Base-by-base conservation (phyloP, 35 echinoderm and acorn worm genomes). In the Apostichopus californicus region DNA sequence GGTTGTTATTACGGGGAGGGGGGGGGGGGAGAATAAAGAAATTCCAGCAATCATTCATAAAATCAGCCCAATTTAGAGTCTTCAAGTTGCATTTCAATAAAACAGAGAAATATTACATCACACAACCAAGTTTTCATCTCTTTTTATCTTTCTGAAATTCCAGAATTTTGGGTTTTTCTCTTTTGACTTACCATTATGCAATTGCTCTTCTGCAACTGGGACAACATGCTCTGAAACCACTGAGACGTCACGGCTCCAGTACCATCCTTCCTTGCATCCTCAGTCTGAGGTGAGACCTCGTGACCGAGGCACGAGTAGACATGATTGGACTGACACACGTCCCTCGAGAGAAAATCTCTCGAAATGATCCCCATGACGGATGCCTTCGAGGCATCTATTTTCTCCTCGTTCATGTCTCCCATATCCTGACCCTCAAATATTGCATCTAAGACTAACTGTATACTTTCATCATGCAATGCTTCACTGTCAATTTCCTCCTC, bases 221-320 rank as follows among this genome's bases (percentile, higher is more conserved):
- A 17, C 55, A 85, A 52, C 55, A 58, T 59, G 8, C 17, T 56
- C 54, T 58, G 55, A 85, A 85, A 85, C 81, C 81, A 85, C 57
- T 85, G n/a, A 6, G 81, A 85, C 13, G 52, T 18, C 1, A 25
- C 10, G 0, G 55, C 58, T 59, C 52, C 13, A 57, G 55, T 15
- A 1, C 5, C 25, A 21, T 18, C 81, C 20, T 56, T 6, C 18
- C 6, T 59, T 14, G 55, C 81, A 17, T 15, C 81, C 15, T 25
- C 56, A 2, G 1, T 60, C 15, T 85, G 17, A 2, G 5, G 55
- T 5, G 81, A 59, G 54, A 85, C 17, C 23, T 85, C 81, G 12
- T 58, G n/a, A 25, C 81, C 81, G 55, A 85, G 21, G 58, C 81
- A 85, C 9, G 81, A 85, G 20, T 58, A 59, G 14, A 85, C 81